Evolutionary conservation across 1,140 invertebrate genomes (phyloP).

Genomic region (Linepithema humile): DNA sequence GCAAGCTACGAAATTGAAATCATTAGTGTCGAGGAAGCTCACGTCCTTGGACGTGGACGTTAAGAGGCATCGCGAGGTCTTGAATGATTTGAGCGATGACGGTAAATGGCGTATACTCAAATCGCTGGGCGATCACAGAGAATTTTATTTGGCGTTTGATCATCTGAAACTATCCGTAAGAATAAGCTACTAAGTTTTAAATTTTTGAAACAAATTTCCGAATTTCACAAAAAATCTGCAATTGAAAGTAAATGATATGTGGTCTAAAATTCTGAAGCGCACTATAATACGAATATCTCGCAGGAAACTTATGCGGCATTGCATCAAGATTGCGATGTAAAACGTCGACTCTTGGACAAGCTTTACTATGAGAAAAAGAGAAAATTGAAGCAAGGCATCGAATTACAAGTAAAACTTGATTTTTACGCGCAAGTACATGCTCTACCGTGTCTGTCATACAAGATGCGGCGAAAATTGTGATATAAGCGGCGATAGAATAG

Average conservation of each 20-base stretch:
- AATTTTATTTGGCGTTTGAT: conserved; percentile 86
- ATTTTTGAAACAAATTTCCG: conserved; percentile 43
- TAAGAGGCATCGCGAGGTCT: conserved; percentile 83
- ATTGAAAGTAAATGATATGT: too few relatives aligned
- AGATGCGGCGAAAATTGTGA: too few relatives aligned
- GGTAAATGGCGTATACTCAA: conserved; percentile 85
- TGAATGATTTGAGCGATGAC: conserved; percentile 85
- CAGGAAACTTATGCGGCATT: conserved; percentile 86
- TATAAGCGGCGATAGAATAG: too few relatives aligned
- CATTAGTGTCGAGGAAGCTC: conserved; percentile 85
- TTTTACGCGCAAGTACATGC: not conserved
- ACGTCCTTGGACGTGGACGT: conserved; percentile 85
- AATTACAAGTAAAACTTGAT: conserved; percentile 83
- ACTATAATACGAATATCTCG: conserved; percentile 27
- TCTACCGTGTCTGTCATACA: too few relatives aligned
- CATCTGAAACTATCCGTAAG: conserved; percentile 84
- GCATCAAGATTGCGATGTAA: conserved; percentile 86
- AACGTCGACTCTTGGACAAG: conserved; percentile 86
- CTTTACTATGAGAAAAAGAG: conserved; percentile 85
- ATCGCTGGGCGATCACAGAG: conserved; percentile 84
- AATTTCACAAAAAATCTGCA: not conserved
- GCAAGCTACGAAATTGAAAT: conserved; percentile 84
- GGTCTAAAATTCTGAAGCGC: conserved; percentile 40
- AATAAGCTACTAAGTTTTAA: conserved; percentile 37
- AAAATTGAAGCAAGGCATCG: conserved; percentile 85